Base-by-base conservation (phyloP, 1,140 invertebrate species). In the Zaprionus davidi region DNA sequence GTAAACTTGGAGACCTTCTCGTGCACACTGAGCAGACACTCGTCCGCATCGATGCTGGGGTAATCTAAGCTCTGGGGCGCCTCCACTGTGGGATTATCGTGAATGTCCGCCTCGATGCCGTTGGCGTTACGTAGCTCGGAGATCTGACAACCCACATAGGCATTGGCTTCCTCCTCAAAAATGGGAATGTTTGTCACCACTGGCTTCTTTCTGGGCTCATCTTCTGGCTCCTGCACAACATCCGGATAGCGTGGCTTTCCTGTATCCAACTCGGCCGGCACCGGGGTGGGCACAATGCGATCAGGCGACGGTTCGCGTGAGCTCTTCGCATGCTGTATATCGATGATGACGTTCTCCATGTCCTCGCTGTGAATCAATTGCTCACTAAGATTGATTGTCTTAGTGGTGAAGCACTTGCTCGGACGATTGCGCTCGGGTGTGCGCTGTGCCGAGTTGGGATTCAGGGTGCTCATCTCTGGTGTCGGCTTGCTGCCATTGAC, bases 251-350 rank as follows among this genome's bases (percentile, higher is more conserved):
- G 93, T 12, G 95, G 95, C 60, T 93, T 94, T 36, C 94, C 94
- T n/a, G 93, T 91, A 73, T 95, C 94, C 57, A 95, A 93, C 66
- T 94, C 92, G 28, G 94, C 93, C 28, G 93, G 93, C 53, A 95
- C 92, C 1, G 95, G 95, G n/a, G 94, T 94, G 1, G 95, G 95
- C 81, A 95, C 95, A 71, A 95, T 94, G 41, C 94, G 93, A 84
- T 96, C 95, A 6, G 96, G 96, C 12, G 95, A 95, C 22, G 95
- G 95, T 90, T 96, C 96, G 44, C 95, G 87, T 0, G 95, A 96
- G 58, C 95, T 96, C 92, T 95, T 96, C 0, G 95, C 95, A 84
- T 95, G 94, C 86, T 96, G 94, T 66, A 94, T 93, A 71, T 96
- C 95, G 68, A 95, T 94, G 28, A 95, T 93, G 36, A 94, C 85